A percentile compares a stretch with the other conserved stretches of the same genome.
Evolutionary conservation across 2,888 invertebrate genomes (phyloP).

Genomic region (Lithosia quadra): DNA sequence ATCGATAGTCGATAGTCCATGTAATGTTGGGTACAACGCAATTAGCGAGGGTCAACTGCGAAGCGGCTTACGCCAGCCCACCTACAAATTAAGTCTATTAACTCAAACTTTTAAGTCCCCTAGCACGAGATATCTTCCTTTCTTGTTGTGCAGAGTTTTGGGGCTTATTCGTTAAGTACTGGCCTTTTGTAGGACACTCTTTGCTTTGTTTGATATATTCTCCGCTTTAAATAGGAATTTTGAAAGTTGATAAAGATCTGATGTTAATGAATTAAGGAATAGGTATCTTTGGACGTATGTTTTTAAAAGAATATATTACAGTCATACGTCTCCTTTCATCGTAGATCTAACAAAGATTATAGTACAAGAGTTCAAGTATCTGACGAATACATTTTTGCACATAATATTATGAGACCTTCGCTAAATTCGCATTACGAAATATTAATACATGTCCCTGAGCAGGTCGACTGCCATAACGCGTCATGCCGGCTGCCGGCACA

Average conservation of each 20-base stretch:
- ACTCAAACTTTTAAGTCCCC: conserved; percentile 85
- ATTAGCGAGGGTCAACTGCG: conserved; percentile 73
- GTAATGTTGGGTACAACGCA: conserved; percentile 58
- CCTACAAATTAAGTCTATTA: conserved; percentile 87
- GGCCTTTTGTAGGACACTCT: conserved; percentile 74
- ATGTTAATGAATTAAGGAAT: conserved; percentile 38
- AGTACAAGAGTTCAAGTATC: neutral
- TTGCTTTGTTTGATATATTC: conserved; percentile 76
- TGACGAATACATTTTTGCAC: neutral
- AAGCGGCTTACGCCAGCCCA: conserved; percentile 79
- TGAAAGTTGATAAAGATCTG: conserved; percentile 54
- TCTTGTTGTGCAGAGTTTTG: conserved; percentile 80
- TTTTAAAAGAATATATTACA: neutral
- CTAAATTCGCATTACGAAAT: conserved; percentile 8
- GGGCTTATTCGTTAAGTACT: conserved; percentile 84
- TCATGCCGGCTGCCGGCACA: conserved; percentile 52
- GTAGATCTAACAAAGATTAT: neutral
- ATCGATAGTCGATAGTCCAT: conserved; percentile 68
- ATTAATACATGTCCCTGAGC: conserved; percentile 40
- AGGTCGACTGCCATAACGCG: conserved; percentile 29
- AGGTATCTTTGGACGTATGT: conserved; percentile 26
- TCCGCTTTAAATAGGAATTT: conserved; percentile 71
- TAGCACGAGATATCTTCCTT: conserved; percentile 82
- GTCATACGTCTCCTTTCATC: neutral
- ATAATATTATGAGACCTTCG: neutral